Evolutionary conservation across 2,113 vertebrate species (phyloP).

Genomic region (Pollachius pollachius): DNA sequence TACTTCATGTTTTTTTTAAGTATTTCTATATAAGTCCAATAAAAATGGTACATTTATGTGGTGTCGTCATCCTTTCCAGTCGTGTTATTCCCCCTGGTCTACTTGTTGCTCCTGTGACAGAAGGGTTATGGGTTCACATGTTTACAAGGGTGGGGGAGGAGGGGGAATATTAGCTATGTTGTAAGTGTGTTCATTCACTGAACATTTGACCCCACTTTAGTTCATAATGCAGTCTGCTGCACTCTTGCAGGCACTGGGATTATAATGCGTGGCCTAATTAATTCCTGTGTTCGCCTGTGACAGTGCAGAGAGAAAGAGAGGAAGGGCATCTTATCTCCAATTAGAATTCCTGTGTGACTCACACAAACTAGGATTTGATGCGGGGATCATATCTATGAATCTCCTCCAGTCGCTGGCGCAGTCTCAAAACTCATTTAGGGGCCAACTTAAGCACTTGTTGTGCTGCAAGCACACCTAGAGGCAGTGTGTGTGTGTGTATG

Average conservation of each 20-base stretch:
- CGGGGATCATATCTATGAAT: slow-evolving; percentile 12
- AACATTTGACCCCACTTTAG: slow-evolving; percentile 25
- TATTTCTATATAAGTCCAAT: slow-evolving; percentile 99
- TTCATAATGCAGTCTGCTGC: slow-evolving; percentile 15
- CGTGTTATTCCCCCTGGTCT: background rate
- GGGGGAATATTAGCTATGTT: no score
- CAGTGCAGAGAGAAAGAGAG: slow-evolving; percentile 1
- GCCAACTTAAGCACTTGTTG: background rate
- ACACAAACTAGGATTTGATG: slow-evolving; percentile 7
- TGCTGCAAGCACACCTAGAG: slow-evolving; percentile 34
- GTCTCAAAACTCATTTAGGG: background rate
- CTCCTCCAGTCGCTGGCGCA: background rate
- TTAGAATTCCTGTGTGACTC: slow-evolving; percentile 19
- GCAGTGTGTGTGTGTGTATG: background rate
- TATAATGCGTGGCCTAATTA: slow-evolving; percentile 34
- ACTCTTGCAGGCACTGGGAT: slow-evolving; percentile 14
- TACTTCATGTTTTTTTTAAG: slow-evolving; percentile 99
- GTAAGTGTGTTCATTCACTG: slow-evolving; percentile 4
- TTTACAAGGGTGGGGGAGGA: background rate
- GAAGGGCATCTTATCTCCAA: slow-evolving; percentile 21
- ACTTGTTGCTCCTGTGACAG: no score
- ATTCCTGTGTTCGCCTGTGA: background rate
- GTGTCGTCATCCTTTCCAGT: slow-evolving; percentile 49
- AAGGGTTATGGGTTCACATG: background rate
- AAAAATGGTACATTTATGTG: slow-evolving; percentile 88